These are phyloP conservation scores for Lissocephala sabroskyi DNA, from an alignment of 2,888 invertebrate species.

Conservation along the genomic window DNA sequence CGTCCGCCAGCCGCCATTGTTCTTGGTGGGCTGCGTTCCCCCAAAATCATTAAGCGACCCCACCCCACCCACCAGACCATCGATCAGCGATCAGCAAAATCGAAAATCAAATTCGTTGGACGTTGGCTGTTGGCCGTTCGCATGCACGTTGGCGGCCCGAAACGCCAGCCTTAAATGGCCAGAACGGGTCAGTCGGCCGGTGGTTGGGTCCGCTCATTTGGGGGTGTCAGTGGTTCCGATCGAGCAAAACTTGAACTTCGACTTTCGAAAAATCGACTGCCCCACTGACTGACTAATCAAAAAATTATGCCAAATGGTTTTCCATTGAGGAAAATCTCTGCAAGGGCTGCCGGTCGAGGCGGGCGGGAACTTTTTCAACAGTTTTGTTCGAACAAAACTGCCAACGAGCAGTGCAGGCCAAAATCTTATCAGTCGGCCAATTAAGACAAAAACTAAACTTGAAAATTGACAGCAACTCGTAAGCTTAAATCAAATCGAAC, in stretches of 20 bases:
- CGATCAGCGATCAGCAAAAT: no score
- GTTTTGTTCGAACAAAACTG: slow-evolving; percentile 29
- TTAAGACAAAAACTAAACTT: slow-evolving; percentile 55
- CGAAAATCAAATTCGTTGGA: no score
- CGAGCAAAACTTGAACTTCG: slow-evolving; percentile 51
- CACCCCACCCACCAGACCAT: slow-evolving; percentile 24
- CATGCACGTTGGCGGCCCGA: no score
- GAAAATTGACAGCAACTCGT: slow-evolving; percentile 48
- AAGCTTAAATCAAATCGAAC: slow-evolving; percentile 33
- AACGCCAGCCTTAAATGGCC: no score
- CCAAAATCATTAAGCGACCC: slow-evolving; percentile 9
- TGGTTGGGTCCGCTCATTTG: neutral
- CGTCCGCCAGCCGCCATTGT: neutral
- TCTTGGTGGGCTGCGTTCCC: neutral
- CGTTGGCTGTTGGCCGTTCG: no score
- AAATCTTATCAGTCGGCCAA: slow-evolving; percentile 58
- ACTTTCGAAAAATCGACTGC: slow-evolving; percentile 43
- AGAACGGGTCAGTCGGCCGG: no score
- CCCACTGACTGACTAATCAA: slow-evolving; percentile 46
- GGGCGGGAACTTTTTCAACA: no score
- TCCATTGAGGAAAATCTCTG: slow-evolving; percentile 37
- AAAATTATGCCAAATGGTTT: slow-evolving; percentile 48
- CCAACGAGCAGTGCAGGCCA: slow-evolving; percentile 37
- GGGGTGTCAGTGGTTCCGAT: slow-evolving; percentile 1
- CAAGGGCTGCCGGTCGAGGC: neutral